Evolutionary conservation across 2,797 vertebrate species (phyloP).

Genomic region (Crenuchus spilurus): DNA sequence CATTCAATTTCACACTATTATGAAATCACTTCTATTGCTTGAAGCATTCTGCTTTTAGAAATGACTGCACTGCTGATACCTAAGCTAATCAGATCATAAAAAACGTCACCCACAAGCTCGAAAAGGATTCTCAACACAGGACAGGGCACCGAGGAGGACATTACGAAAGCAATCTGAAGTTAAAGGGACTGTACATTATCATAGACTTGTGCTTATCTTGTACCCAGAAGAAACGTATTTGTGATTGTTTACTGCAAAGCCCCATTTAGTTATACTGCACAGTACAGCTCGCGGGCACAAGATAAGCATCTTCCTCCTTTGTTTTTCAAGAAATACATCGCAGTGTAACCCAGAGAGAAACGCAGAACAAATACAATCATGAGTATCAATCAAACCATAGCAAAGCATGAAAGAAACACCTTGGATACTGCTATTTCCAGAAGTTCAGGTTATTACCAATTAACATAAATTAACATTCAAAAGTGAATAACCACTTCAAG

Average conservation of each 20-base stretch:
- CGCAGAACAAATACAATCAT: constrained; percentile 59
- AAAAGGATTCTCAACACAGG: constrained; percentile 16
- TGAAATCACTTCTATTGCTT: constrained; percentile 4
- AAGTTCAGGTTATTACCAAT: constrained; percentile 59
- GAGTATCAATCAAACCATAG: constrained; percentile 53
- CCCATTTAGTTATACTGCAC: constrained; percentile 57
- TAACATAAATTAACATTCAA: constrained; percentile 79
- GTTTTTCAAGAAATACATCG: constrained; percentile 40
- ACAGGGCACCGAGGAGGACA: constrained; percentile 9
- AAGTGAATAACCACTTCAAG: constrained; percentile 75
- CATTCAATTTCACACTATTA: background rate
- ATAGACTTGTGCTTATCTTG: constrained; percentile 50
- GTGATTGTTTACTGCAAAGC: constrained; percentile 62
- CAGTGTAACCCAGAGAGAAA: constrained; percentile 52
- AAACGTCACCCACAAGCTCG: background rate
- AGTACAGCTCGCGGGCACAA: constrained; percentile 63
- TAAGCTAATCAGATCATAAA: background rate
- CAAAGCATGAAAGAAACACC: constrained; percentile 54
- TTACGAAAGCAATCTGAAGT: constrained; percentile 48
- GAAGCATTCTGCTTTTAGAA: constrained; percentile 13
- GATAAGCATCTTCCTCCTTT: constrained; percentile 38
- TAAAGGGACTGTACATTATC: constrained; percentile 51
- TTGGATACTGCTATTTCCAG: constrained; percentile 59
- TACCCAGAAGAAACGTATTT: constrained; percentile 56
- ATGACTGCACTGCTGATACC: background rate